Percentiles rank a stretch among this genome's conserved stretches.
phyloP scores from a whole-genome alignment of 1,140 invertebrate genomes.

The Acromyrmex heyeri region DNA sequence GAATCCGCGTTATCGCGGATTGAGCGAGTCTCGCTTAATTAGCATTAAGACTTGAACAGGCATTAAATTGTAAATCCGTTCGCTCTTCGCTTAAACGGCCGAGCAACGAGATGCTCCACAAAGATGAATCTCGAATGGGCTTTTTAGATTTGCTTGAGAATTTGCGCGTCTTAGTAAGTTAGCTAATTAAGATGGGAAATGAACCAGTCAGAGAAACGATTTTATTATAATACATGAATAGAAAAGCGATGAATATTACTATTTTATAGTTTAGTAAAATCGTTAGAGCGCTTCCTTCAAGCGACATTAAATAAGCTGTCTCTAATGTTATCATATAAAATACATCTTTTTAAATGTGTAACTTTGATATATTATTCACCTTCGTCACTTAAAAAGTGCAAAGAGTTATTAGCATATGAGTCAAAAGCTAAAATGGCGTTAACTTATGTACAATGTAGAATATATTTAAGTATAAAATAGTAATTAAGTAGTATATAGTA shows the following conservation, averaged over 20 bases:
- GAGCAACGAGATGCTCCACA: constrained; percentile 57
- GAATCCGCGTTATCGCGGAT: constrained; percentile 44
- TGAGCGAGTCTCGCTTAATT: constrained; percentile 46
- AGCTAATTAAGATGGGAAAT: constrained; percentile 28
- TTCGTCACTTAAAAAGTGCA: background rate
- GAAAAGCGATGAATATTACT: constrained; percentile 19
- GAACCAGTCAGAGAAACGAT: background rate
- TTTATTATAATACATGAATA: background rate
- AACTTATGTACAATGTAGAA: background rate
- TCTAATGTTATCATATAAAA: background rate
- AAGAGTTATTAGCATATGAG: constrained; percentile 7
- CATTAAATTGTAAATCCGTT: constrained; percentile 48
- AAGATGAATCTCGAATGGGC: constrained; percentile 54
- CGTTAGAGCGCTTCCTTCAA: background rate
- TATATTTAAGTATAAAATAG: background rate
- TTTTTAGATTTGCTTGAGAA: constrained; percentile 66
- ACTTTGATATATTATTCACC: background rate
- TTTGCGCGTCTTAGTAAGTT: constrained; percentile 28
- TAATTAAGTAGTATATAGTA: too few relatives aligned
- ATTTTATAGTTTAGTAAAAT: constrained; percentile 19
- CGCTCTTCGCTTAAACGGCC: constrained; percentile 24
- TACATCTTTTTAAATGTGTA: background rate
- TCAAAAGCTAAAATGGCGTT: background rate
- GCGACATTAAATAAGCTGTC: background rate
- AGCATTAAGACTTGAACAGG: constrained; percentile 56